These are phyloP conservation scores for Phylloscopus whistleri DNA, from an alignment of 2,113 vertebrate species.

Conservation along the genomic window DNA sequence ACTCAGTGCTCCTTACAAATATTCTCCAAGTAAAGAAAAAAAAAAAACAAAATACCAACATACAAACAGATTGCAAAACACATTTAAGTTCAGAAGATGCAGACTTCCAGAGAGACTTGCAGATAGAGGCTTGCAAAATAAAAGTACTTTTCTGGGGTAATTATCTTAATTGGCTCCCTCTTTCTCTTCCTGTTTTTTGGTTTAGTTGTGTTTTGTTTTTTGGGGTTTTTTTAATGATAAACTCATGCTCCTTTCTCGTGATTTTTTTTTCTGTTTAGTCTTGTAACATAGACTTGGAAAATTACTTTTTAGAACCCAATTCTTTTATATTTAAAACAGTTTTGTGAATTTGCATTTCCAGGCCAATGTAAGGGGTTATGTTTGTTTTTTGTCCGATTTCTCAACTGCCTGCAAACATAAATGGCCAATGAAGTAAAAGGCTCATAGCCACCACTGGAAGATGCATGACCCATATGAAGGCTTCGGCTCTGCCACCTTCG, in stretches of 20 bases:
- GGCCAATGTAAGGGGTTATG: neutral
- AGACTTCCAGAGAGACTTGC: constrained; percentile 13
- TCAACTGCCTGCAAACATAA: neutral
- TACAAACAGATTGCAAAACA: constrained; percentile 60
- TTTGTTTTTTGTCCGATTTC: neutral
- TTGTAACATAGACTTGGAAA: neutral
- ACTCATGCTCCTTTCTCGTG: neutral
- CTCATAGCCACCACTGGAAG: neutral
- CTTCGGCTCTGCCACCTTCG: neutral
- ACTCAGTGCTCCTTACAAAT: neutral
- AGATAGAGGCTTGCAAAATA: constrained; percentile 25
- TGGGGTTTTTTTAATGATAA: neutral
- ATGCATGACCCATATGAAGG: neutral
- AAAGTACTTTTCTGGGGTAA: neutral
- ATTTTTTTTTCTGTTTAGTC: neutral
- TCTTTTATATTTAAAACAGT: neutral
- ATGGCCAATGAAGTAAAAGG: neutral
- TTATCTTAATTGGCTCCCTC: constrained; percentile 37
- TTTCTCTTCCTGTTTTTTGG: neutral
- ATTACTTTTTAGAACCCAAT: neutral
- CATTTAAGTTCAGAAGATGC: constrained; percentile 41
- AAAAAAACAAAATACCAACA: neutral
- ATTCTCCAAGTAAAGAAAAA: neutral
- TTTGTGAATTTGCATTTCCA: neutral
- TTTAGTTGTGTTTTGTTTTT: neutral